Evolutionary conservation across 2,797 vertebrate species (phyloP).

Genomic region (Cirrhinus molitorella): DNA sequence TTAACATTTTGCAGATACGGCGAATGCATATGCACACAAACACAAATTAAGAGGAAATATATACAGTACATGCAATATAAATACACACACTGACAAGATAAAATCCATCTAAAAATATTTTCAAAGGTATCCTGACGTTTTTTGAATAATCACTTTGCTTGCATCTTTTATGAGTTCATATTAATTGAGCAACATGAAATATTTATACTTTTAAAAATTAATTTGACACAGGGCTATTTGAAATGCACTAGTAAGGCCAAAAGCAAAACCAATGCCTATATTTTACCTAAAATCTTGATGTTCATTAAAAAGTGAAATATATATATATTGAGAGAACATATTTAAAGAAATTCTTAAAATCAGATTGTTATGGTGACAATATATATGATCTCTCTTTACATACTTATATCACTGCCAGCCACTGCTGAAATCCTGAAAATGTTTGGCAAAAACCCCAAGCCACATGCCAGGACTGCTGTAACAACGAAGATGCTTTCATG

Average conservation of each 20-base stretch:
- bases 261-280: background rate
- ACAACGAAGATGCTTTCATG: slow-evolving; percentile 19
- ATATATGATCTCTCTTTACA: background rate
- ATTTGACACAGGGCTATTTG: background rate
- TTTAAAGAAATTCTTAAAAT: background rate
- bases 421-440: slow-evolving; percentile 11
- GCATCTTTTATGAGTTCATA: background rate
- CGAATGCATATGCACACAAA: no score
- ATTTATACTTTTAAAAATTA: background rate
- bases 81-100: background rate
- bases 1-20: no score
- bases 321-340: background rate
- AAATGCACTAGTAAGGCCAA: background rate
- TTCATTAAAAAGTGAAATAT: background rate
- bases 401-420: background rate
- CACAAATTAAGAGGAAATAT: no score
- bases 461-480: slow-evolving; percentile 21
- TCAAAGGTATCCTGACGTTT: background rate
- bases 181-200: slow-evolving; percentile 6
- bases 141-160: background rate
- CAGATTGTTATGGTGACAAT: background rate
- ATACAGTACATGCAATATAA: background rate
- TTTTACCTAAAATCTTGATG: background rate
- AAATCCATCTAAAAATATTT: background rate
- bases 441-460: slow-evolving; percentile 35